Evolutionary conservation across 2,888 invertebrate genomes (phyloP).

Genomic region (Lydus trimaculatus): DNA sequence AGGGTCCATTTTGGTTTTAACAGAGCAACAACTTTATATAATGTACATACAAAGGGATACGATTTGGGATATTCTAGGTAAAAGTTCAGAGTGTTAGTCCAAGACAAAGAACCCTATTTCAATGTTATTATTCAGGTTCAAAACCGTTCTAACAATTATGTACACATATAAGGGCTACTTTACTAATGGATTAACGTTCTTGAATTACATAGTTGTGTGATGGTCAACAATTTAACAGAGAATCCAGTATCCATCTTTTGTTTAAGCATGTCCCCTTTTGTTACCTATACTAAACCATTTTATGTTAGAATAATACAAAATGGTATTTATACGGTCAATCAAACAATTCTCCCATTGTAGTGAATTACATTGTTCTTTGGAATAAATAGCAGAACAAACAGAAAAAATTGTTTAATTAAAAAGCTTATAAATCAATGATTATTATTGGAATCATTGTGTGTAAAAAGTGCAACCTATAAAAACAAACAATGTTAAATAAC

Average conservation of each 20-base stretch:
- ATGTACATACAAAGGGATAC: neutral
- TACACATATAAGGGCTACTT: neutral
- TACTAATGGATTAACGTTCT: constrained; percentile 27
- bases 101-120: neutral
- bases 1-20: neutral
- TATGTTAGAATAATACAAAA: neutral
- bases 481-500: neutral
- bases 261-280: neutral
- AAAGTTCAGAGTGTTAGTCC: neutral
- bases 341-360: neutral
- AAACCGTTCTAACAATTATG: neutral
- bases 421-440: neutral
- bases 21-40: neutral
- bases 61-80: neutral
- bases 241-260: neutral
- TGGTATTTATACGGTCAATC: constrained; percentile 3
- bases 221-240: constrained; percentile 1
- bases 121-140: constrained; percentile 1
- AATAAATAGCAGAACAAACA: neutral
- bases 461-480: neutral
- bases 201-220: constrained; percentile 25
- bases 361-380: neutral
- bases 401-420: neutral
- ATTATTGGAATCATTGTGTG: neutral
- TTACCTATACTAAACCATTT: neutral